Conservation (phyloP, 2,113 vertebrate genomes). For the Balaeniceps rex region DNA sequence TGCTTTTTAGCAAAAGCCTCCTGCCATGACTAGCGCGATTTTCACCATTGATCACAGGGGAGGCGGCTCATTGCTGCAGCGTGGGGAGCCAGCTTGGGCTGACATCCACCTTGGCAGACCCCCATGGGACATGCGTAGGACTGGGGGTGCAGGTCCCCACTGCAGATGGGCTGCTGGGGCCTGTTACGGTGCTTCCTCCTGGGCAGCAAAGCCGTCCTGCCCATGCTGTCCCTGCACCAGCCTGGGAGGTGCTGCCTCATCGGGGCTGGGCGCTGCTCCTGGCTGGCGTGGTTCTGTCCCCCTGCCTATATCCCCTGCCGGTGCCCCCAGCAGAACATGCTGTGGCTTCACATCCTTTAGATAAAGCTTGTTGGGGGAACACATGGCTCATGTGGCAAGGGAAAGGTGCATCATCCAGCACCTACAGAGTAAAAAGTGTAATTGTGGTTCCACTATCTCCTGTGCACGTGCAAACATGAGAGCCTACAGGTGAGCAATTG, state of each 20-base stretch:
- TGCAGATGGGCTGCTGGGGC: not conserved
- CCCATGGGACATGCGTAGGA: rapidly evolving
- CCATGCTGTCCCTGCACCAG: rapidly evolving
- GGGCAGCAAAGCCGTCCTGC: not conserved
- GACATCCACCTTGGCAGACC: rapidly evolving
- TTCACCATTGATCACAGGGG: rapidly evolving
- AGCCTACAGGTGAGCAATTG: rapidly evolving
- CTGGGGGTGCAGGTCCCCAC: no score
- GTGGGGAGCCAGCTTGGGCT: rapidly evolving
- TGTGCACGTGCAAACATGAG: rapidly evolving
- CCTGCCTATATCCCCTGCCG: rapidly evolving
- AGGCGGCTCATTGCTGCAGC: not conserved
- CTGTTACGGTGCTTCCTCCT: not conserved
- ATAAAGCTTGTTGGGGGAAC: not conserved
- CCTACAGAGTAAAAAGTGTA: not conserved
- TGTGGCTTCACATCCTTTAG: not conserved
- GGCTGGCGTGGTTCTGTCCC: not conserved
- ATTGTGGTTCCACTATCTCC: no score
- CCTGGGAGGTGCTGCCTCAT: not conserved
- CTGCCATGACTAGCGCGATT: rapidly evolving
- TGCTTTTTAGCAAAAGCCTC: not conserved
- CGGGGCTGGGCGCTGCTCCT: not conserved
- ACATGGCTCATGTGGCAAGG: rapidly evolving
- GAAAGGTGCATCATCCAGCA: not conserved
- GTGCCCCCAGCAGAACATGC: rapidly evolving